These are phyloP conservation scores for Aldrovandia affinis DNA, from an alignment of 2,797 vertebrate genomes.

Conservation along the genomic window DNA sequence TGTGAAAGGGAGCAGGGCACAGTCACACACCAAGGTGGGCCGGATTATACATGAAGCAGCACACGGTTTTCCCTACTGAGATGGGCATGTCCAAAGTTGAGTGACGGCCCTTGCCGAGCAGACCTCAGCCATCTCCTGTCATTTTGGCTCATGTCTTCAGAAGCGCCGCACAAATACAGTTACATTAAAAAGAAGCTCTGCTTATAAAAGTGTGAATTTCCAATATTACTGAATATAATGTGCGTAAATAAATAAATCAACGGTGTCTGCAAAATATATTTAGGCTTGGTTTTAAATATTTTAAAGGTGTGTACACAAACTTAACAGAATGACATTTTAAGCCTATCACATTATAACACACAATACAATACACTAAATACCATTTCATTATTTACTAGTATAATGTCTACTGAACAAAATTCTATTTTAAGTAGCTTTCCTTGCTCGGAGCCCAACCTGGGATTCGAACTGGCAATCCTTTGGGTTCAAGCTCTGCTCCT, in stretches of 20 bases:
- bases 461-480: neutral
- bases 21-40: conserved; percentile 72
- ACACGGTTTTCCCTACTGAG: conserved; percentile 63
- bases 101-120: conserved; percentile 66
- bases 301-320: too few species aligned
- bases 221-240: neutral
- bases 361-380: neutral
- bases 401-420: neutral
- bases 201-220: neutral
- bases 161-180: conserved; percentile 44
- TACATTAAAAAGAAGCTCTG: neutral
- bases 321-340: neutral
- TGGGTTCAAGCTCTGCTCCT: neutral
- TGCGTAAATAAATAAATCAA: neutral
- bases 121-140: conserved; percentile 63
- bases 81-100: conserved; percentile 71
- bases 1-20: conserved; percentile 65
- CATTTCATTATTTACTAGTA: neutral
- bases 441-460: neutral
- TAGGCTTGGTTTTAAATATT: too few species aligned
- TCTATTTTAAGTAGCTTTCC: too few species aligned
- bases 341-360: neutral
- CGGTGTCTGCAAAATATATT: conserved; percentile 28
- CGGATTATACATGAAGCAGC: conserved; percentile 80
- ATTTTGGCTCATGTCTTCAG: conserved; percentile 70